These are phyloP conservation scores for Lampropteryx suffumata DNA, from an alignment of 2,888 invertebrate species.

Conservation along the genomic window DNA sequence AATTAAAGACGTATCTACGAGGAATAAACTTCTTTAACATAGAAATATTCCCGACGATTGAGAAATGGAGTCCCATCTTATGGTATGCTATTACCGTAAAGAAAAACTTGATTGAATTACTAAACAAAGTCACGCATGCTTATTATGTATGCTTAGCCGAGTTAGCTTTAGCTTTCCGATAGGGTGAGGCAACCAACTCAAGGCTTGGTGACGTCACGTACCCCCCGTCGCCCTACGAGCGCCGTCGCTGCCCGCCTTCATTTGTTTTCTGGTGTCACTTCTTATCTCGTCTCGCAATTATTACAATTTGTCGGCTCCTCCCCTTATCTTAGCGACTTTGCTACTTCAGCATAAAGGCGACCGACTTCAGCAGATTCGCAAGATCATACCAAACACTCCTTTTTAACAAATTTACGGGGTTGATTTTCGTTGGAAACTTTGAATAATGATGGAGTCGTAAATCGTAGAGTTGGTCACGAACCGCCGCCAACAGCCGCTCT, in stretches of 20 bases:
- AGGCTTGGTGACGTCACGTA: slow-evolving; percentile 65
- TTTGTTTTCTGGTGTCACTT: slow-evolving; percentile 82
- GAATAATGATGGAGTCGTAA: slow-evolving; percentile 72
- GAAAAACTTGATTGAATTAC: slow-evolving; percentile 35
- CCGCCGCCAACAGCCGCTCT: slow-evolving; percentile 59
- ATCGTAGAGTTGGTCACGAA: slow-evolving; percentile 68
- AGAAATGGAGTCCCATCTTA: too few species aligned
- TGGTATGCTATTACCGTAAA: slow-evolving; percentile 10
- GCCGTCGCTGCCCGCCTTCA: slow-evolving; percentile 67
- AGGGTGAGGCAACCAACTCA: slow-evolving; percentile 49
- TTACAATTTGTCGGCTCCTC: slow-evolving; percentile 82
- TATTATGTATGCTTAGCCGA: slow-evolving; percentile 46
- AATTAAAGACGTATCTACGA: too few species aligned
- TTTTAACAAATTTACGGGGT: slow-evolving; percentile 65
- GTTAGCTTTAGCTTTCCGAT: slow-evolving; percentile 42
- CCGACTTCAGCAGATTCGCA: slow-evolving; percentile 76
- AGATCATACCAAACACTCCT: slow-evolving; percentile 71
- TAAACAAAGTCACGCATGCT: slow-evolving; percentile 42
- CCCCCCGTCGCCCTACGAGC: slow-evolving; percentile 38
- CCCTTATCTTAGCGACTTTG: slow-evolving; percentile 79
- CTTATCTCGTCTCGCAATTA: slow-evolving; percentile 82
- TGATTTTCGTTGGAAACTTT: slow-evolving; percentile 67
- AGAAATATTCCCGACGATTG: too few species aligned
- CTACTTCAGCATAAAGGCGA: slow-evolving; percentile 77
- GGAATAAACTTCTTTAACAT: too few species aligned